These are phyloP conservation scores for Lagopus leucura DNA, from an alignment of 2,113 vertebrate species.

Conservation along the genomic window DNA sequence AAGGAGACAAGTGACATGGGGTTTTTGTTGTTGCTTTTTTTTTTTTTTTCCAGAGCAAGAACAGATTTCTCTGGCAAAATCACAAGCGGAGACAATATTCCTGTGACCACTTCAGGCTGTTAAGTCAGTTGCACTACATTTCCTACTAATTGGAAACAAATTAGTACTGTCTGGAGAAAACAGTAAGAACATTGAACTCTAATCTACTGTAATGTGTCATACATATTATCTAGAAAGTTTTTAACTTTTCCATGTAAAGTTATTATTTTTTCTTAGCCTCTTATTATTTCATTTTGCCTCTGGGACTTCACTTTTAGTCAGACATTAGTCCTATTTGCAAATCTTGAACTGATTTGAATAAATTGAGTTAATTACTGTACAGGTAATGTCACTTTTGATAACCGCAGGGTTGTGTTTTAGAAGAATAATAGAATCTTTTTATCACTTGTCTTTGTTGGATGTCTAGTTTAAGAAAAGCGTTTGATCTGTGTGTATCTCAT, in stretches of 20 bases:
- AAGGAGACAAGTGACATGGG: neutral
- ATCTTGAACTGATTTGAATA: conserved; percentile 71
- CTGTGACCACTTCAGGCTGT: conserved; percentile 41
- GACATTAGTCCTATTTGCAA: conserved; percentile 72
- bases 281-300: conserved; percentile 72
- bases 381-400: conserved; percentile 60
- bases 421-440: conserved; percentile 51
- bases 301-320: conserved; percentile 64
- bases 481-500: conserved; percentile 34
- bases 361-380: conserved; percentile 69
- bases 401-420: conserved; percentile 11
- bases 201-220: conserved; percentile 30
- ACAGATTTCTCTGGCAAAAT: conserved; percentile 35
- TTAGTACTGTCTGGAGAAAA: conserved; percentile 75
- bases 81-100: conserved; percentile 37
- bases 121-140: conserved; percentile 69
- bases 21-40: too few species aligned
- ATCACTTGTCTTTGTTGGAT: conserved; percentile 49
- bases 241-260: conserved; percentile 42
- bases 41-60: neutral
- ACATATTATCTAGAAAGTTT: conserved; percentile 30
- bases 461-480: conserved; percentile 51
- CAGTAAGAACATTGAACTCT: conserved; percentile 57
- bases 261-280: conserved; percentile 43
- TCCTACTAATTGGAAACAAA: conserved; percentile 80